Evolutionary conservation across 2,113 vertebrate genomes (phyloP), one percentile per base, ranked within the genome.

Genomic region (Psilopogon haemacephalus): DNA sequence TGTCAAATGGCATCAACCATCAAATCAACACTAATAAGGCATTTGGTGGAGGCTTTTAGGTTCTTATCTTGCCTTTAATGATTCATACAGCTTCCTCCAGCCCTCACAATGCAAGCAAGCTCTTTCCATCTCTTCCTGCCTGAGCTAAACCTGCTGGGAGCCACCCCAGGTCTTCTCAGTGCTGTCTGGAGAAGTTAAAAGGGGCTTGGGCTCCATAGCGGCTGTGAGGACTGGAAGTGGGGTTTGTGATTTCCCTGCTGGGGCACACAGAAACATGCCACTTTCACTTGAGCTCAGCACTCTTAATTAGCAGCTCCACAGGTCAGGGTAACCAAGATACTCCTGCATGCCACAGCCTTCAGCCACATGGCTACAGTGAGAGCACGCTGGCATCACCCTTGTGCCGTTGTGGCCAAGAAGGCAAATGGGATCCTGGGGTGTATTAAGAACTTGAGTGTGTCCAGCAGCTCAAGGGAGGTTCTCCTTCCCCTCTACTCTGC

Each of bases 1-100:
- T 70, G 92, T 72, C 78, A 90, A 94, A 75, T 52, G 60, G 73
- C 63, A 91, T 88, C 89, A 96, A 73, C 72, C 71, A 88, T 84
- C 84, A 92, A 88, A 92, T 60, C 71, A 72, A 68, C 81, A 42
- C 52, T 90, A 95, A 67, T 69, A 73, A 62, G 69, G 79, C 58
- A 88, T 85, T 87, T 87, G 82, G 78, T 71, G 48, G 75, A 84
- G 75, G 70, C 81, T 89, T 91, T 90, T 75, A 84, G 75, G 42
- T 75, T 88, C 78, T 80, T 79, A 62, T 77, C 50, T 77, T 50
- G 67, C 59, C 78, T 81, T 88, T 84, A 86, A 81, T 81, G 73
- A 93, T 86, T 90, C 59, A 89, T 88, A 75, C 72, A 79, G 58
- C 81, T 90, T 91, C 63, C 75, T 56, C 79, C 0, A 0, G 70